These are phyloP conservation scores for Polyploca ridens DNA, from an alignment of 2,888 invertebrate genomes.

Conservation along the genomic window DNA sequence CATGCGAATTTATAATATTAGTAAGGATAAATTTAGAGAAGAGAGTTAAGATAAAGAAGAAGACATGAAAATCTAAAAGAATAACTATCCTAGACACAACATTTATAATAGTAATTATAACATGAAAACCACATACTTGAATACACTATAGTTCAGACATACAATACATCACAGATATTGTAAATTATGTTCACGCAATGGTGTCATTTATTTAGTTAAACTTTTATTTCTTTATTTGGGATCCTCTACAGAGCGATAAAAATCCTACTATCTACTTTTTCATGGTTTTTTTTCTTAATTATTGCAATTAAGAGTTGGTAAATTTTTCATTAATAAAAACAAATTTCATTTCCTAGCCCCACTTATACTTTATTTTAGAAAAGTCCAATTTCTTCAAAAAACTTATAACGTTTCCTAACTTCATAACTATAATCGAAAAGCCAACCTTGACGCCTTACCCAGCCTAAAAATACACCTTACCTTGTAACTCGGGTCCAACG, in stretches of 20 bases:
- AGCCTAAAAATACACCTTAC: constrained; percentile 67
- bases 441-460: not conserved
- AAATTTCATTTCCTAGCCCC: no score
- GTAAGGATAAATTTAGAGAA: not conserved
- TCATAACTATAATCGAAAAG: no score
- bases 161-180: not conserved
- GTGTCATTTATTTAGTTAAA: not conserved
- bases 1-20: not conserved
- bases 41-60: not conserved
- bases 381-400: no score
- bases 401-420: no score
- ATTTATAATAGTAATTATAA: not conserved
- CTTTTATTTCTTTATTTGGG: no score
- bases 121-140: constrained; percentile 4
- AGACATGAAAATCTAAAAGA: not conserved
- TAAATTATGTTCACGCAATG: not conserved
- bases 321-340: no score
- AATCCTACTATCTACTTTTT: no score
- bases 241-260: no score
- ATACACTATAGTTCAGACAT: constrained; percentile 4
- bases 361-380: no score
- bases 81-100: not conserved
- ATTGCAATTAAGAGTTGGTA: no score
- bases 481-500: constrained; percentile 98
- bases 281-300: no score